Conservation (phyloP, 2,113 vertebrate species). For the Tympanuchus pallidicinctus region DNA sequence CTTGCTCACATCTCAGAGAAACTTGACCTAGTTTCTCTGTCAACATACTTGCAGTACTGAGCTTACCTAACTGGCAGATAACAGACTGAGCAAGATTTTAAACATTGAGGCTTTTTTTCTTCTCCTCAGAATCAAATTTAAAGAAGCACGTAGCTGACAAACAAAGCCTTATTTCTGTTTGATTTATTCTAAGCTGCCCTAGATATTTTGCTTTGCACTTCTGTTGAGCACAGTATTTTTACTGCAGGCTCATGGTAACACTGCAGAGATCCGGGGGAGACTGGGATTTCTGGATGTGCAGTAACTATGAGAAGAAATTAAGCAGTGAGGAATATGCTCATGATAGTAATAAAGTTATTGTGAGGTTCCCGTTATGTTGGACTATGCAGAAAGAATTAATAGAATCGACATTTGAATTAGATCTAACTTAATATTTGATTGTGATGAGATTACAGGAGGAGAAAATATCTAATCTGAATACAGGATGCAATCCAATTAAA, state of each 20-base stretch:
- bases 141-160: not conserved
- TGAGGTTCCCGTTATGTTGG: not conserved
- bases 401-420: not conserved
- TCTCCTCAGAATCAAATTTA: not conserved
- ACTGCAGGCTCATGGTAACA: not conserved
- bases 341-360: not conserved
- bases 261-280: not conserved
- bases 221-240: not conserved
- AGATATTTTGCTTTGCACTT: conserved; percentile 52
- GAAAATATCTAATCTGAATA: not conserved
- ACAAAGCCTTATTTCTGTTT: not conserved
- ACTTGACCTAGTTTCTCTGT: conserved; percentile 49
- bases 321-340: not conserved
- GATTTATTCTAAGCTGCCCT: conserved; percentile 43
- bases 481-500: not conserved
- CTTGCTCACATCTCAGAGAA: not conserved
- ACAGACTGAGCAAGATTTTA: not conserved
- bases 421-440: not conserved
- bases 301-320: not conserved
- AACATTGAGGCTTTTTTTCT: not conserved
- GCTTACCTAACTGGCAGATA: not conserved
- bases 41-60: not conserved
- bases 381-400: not conserved
- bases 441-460: not conserved
- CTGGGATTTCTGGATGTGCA: not conserved